Evolutionary conservation across 1,140 invertebrate genomes (phyloP).

Genomic region (Oreohelix idahoensis): DNA sequence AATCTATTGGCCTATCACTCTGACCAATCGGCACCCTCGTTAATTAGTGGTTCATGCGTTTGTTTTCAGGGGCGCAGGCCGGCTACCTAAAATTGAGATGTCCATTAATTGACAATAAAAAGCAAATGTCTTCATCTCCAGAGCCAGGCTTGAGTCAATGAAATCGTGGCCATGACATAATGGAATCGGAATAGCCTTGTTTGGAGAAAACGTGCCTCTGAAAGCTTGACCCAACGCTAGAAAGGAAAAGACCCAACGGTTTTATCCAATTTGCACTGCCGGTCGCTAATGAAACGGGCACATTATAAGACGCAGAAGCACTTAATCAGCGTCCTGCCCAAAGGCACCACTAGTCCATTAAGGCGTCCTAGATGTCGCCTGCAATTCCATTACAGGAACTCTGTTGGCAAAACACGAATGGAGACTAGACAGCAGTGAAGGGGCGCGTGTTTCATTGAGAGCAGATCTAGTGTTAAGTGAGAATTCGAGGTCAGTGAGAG

Average conservation of each 20-base stretch:
- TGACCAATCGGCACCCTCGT: conserved; percentile 31
- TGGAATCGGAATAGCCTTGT: conserved; percentile 26
- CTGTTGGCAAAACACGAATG: conserved; percentile 6
- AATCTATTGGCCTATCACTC: conserved; percentile 39
- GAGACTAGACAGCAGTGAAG: neutral
- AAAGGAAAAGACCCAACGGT: conserved; percentile 6
- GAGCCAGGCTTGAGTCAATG: too few relatives aligned
- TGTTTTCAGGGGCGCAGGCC: conserved; percentile 5
- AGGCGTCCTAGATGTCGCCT: conserved; percentile 6
- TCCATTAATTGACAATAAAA: conserved; percentile 40
- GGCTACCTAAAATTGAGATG: neutral
- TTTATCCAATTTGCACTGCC: conserved; percentile 26
- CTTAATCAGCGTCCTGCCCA: neutral
- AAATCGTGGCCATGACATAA: conserved; percentile 3
- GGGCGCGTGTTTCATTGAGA: neutral
- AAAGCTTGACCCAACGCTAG: neutral
- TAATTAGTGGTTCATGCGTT: conserved; percentile 35
- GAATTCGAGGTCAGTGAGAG: too few relatives aligned
- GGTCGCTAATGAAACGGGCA: conserved; percentile 27
- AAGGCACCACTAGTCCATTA: conserved; percentile 9
- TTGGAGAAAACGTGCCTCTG: neutral
- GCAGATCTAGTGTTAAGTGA: neutral
- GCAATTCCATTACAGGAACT: conserved; percentile 6
- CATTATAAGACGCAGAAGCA: conserved; percentile 14
- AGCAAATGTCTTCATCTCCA: conserved; percentile 25